phyloP scores from a whole-genome alignment of 1,140 invertebrate genomes.

The Drosophila seguyi region DNA sequence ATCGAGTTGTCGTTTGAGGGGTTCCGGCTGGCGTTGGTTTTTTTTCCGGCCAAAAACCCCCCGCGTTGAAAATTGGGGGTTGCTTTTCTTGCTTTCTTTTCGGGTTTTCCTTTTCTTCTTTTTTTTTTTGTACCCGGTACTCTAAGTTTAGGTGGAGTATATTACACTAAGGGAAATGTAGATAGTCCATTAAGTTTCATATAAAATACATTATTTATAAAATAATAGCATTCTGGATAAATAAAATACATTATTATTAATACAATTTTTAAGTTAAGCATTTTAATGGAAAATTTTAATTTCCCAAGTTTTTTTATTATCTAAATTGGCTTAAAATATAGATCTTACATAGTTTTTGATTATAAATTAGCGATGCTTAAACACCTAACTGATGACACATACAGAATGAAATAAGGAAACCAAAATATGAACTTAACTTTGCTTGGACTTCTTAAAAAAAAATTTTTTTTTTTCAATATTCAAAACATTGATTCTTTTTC shows the following conservation, averaged over 20 bases:
- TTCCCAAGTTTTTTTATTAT: no score
- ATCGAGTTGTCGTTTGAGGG: slow-evolving; percentile 77
- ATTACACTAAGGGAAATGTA: neutral
- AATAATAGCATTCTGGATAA: neutral
- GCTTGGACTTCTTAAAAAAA: no score
- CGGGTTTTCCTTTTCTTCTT: slow-evolving; percentile 30
- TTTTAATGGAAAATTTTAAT: no score
- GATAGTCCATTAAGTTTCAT: neutral
- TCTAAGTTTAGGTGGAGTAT: slow-evolving; percentile 1
- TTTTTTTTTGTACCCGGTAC: slow-evolving; percentile 1
- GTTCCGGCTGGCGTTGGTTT: slow-evolving; percentile 54
- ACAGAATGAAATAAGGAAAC: no score
- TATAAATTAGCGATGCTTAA: no score
- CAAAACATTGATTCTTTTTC: neutral
- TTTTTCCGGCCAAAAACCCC: slow-evolving; percentile 44
- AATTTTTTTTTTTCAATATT: neutral
- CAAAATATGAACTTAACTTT: no score
- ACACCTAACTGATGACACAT: no score
- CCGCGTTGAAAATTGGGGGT: slow-evolving; percentile 61
- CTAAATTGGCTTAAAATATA: no score
- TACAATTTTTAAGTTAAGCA: no score
- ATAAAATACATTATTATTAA: no score
- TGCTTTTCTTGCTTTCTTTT: slow-evolving; percentile 60
- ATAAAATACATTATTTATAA: neutral
- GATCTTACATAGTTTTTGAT: no score